phyloP scores from a whole-genome alignment of 2,797 vertebrate genomes.

The Typhlichthys subterraneus region DNA sequence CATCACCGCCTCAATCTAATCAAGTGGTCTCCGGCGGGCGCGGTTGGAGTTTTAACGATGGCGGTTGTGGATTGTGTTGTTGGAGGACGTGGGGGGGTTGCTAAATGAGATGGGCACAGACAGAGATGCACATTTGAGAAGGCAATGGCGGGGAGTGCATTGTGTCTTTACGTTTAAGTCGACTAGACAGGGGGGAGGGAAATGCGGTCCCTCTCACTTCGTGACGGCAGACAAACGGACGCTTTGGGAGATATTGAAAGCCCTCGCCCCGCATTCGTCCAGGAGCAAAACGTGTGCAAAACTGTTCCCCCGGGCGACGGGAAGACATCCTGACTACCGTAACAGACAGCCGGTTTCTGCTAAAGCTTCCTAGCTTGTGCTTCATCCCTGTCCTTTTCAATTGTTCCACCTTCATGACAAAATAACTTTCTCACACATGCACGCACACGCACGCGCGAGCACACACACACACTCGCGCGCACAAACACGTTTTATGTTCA shows the following conservation, averaged over 20 bases:
- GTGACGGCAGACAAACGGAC: too few species aligned
- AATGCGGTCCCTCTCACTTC: too few species aligned
- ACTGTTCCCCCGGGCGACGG: slow-evolving; percentile 22
- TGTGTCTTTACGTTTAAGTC: too few species aligned
- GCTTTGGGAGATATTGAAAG: too few species aligned
- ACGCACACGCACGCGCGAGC: slow-evolving; percentile 25
- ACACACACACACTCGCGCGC: slow-evolving; percentile 34
- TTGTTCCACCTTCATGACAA: slow-evolving; percentile 45
- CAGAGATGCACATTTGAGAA: not conserved
- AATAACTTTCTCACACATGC: slow-evolving; percentile 38
- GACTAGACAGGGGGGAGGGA: too few species aligned
- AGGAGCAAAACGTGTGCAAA: slow-evolving; percentile 39
- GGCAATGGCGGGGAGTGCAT: too few species aligned
- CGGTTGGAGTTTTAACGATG: slow-evolving; percentile 37
- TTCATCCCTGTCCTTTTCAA: slow-evolving; percentile 36
- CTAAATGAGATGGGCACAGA: slow-evolving; percentile 31
- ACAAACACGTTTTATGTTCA: slow-evolving; percentile 9
- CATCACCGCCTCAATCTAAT: slow-evolving; percentile 53
- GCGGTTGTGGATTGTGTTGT: slow-evolving; percentile 21
- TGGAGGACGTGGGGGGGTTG: not conserved
- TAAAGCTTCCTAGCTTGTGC: slow-evolving; percentile 31
- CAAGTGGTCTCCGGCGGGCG: slow-evolving; percentile 54
- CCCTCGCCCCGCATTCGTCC: slow-evolving; percentile 7
- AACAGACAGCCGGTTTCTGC: not conserved
- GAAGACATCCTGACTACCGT: slow-evolving; percentile 40